These are phyloP conservation scores for Phrynocephalus vlangalii DNA, from an alignment of 2,797 vertebrate species.

Conservation along the genomic window DNA sequence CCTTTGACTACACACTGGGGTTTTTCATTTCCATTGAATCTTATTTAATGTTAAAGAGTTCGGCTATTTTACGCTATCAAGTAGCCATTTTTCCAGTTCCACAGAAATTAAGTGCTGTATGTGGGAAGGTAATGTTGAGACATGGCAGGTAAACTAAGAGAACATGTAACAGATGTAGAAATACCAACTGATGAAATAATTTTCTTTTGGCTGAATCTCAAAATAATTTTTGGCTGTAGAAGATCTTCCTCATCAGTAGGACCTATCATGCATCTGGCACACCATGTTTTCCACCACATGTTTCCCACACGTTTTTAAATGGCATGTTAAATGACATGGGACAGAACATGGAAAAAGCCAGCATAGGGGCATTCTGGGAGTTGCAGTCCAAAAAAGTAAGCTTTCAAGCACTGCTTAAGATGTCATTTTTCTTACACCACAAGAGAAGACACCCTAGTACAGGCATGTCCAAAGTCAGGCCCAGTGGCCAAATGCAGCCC, in stretches of 20 bases:
- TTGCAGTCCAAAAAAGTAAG: too few species aligned
- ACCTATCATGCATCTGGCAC: not conserved
- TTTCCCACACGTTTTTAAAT: not conserved
- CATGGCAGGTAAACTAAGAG: not conserved
- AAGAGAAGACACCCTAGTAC: too few species aligned
- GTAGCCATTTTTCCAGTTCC: not conserved
- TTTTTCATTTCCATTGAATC: not conserved
- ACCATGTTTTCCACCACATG: not conserved
- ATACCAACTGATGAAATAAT: conserved; percentile 21
- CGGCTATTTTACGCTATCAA: not conserved
- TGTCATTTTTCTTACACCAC: too few species aligned
- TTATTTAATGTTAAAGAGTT: not conserved
- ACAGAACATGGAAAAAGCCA: too few species aligned
- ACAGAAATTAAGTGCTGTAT: not conserved
- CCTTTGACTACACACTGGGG: conserved; percentile 10
- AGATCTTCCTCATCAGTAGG: conserved; percentile 22
- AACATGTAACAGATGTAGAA: not conserved
- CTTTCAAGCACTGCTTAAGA: too few species aligned
- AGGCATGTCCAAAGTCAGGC: too few species aligned
- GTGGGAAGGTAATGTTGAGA: not conserved
- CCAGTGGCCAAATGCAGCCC: too few species aligned
- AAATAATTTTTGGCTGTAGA: not conserved
- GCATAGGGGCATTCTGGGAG: too few species aligned
- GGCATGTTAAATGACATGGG: too few species aligned
- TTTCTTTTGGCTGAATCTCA: conserved; percentile 20